Evolutionary conservation across 1,140 invertebrate genomes (phyloP).

Genomic region (Diabrotica virgifera): DNA sequence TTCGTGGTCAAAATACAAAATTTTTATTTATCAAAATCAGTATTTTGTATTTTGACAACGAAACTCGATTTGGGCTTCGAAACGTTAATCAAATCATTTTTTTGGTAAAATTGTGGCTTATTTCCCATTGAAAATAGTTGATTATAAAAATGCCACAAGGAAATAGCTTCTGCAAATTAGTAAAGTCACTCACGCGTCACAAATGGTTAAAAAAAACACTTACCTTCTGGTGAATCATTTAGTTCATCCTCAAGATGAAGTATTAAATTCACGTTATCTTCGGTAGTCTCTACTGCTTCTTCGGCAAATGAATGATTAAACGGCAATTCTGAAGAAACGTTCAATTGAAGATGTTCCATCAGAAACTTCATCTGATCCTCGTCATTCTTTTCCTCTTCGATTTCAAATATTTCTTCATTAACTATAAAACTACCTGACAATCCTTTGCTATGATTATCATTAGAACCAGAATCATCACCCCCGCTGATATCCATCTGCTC

Average conservation of each 20-base stretch:
- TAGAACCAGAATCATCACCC: constrained; percentile 60
- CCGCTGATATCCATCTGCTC: constrained; percentile 51
- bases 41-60: too few species aligned
- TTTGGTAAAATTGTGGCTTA: too few species aligned
- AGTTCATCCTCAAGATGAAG: constrained; percentile 32
- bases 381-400: constrained; percentile 55
- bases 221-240: constrained; percentile 18
- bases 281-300: constrained; percentile 37
- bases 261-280: constrained; percentile 23
- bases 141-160: too few species aligned
- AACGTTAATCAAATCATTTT: too few species aligned
- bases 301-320: constrained; percentile 49
- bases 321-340: constrained; percentile 45
- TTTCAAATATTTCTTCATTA: constrained; percentile 39
- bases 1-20: too few species aligned
- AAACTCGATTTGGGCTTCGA: too few species aligned
- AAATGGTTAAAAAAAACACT: not conserved
- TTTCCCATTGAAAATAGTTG: too few species aligned
- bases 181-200: too few species aligned
- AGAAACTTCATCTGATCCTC: constrained; percentile 54
- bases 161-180: too few species aligned
- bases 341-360: constrained; percentile 50
- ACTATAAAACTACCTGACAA: not conserved
- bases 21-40: too few species aligned
- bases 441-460: constrained; percentile 47